Percentiles rank a stretch among this genome's conserved stretches.
These are phyloP conservation scores for Oryzias celebensis DNA, from an alignment of 2,113 vertebrate species.

Conservation along the genomic window DNA sequence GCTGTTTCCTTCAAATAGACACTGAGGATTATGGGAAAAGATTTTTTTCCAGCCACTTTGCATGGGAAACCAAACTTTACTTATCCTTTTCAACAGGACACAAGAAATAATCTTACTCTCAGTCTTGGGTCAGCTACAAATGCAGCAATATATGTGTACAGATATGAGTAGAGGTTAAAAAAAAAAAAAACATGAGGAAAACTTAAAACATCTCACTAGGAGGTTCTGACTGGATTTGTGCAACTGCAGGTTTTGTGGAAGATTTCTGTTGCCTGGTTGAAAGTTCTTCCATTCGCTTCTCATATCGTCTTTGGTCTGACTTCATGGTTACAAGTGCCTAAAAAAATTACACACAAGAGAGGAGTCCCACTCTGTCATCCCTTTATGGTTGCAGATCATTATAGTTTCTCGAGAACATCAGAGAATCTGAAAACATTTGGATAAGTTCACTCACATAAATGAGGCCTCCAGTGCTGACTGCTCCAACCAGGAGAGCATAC, in stretches of 20 bases:
- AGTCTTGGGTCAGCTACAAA: no score
- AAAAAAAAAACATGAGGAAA: background rate
- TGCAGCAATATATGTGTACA: no score
- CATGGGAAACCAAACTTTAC: no score
- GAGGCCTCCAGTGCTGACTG: constrained; percentile 74
- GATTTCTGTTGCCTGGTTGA: constrained; percentile 33
- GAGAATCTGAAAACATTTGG: no score
- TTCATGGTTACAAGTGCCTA: constrained; percentile 65
- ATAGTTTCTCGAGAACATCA: no score
- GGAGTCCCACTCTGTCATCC: no score
- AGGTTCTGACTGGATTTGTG: constrained; percentile 27
- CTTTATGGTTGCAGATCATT: no score
- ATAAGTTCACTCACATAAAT: constrained; percentile 79
- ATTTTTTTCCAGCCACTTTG: no score
- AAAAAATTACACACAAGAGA: background rate
- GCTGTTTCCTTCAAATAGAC: background rate
- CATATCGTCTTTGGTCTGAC: constrained; percentile 64
- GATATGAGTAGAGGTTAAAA: no score
- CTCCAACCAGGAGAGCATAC: constrained; percentile 83
- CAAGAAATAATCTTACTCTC: no score
- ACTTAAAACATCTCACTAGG: constrained; percentile 41
- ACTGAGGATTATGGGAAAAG: no score
- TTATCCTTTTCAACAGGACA: no score
- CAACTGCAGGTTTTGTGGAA: background rate
- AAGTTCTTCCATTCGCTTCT: constrained; percentile 64